Conservation (phyloP, 92 coral and sea anemone species). For the Actinernus sp. region DNA sequence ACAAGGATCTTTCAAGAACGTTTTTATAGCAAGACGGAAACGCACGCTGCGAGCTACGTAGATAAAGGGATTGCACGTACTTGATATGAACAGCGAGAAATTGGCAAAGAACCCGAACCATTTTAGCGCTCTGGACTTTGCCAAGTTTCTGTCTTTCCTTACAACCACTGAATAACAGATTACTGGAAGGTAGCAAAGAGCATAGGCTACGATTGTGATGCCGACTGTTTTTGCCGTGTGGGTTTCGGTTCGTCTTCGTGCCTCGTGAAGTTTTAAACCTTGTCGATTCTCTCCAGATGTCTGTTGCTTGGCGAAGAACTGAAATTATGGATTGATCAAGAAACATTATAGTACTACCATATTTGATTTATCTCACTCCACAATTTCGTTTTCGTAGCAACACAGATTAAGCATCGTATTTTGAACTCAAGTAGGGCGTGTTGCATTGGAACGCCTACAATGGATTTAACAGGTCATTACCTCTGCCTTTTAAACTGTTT, state of each 20-base stretch:
- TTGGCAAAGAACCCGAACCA: conserved; percentile 40
- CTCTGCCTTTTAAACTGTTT: no score
- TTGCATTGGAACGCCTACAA: no score
- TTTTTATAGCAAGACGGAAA: conserved; percentile 3
- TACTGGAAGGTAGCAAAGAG: conserved; percentile 15
- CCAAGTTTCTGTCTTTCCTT: neutral
- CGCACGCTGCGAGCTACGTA: conserved; percentile 5
- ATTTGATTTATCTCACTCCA: no score
- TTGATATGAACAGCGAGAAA: conserved; percentile 21
- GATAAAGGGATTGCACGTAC: conserved; percentile 35
- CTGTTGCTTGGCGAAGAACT: conserved; percentile 1
- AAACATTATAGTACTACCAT: no score
- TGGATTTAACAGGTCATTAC: no score
- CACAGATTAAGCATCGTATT: no score
- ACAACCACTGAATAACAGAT: conserved; percentile 5
- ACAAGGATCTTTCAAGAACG: conserved; percentile 1
- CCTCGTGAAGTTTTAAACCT: conserved; percentile 1
- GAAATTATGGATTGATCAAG: no score
- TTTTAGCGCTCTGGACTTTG: neutral
- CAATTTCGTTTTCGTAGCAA: no score
- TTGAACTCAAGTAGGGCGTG: no score
- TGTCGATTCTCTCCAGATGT: neutral
- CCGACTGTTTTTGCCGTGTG: conserved; percentile 28
- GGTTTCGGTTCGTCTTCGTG: conserved; percentile 10
- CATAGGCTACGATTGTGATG: conserved; percentile 13